Evolutionary conservation across 2,797 vertebrate genomes (phyloP).

Genomic region (Parambassis ranga): DNA sequence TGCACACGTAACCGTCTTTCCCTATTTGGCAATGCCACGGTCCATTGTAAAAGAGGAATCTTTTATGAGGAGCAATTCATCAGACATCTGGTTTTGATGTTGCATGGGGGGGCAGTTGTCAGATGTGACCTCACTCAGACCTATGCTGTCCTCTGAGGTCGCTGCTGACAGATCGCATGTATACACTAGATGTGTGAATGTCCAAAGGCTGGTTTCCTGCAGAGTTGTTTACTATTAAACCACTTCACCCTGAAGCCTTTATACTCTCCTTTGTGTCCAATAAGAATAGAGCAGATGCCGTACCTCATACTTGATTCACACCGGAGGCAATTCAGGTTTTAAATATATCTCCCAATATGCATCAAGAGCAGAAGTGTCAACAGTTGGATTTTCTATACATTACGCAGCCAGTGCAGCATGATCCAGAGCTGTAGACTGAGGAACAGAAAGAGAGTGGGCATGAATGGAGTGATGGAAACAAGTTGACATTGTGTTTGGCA

Average conservation of each 20-base stretch:
- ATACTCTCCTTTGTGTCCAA: neutral
- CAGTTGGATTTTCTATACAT: neutral
- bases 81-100: conserved; percentile 74
- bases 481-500: conserved; percentile 69
- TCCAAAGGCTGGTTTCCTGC: conserved; percentile 21
- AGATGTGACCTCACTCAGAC: conserved; percentile 53
- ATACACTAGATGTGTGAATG: conserved; percentile 45
- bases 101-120: conserved; percentile 30
- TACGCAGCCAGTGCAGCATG: neutral
- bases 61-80: conserved; percentile 71
- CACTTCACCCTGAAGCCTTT: neutral
- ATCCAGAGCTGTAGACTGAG: neutral
- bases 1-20: conserved; percentile 52
- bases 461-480: conserved; percentile 57
- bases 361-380: neutral
- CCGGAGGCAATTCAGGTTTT: neutral
- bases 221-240: conserved; percentile 29
- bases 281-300: conserved; percentile 3
- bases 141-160: conserved; percentile 32
- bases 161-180: conserved; percentile 50
- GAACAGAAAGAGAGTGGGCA: neutral
- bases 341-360: neutral
- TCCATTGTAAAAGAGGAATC: conserved; percentile 68
- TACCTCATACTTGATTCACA: neutral
- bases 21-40: conserved; percentile 62